Base-by-base conservation (phyloP, 2,113 vertebrate species). In the Mungos mungo region DNA sequence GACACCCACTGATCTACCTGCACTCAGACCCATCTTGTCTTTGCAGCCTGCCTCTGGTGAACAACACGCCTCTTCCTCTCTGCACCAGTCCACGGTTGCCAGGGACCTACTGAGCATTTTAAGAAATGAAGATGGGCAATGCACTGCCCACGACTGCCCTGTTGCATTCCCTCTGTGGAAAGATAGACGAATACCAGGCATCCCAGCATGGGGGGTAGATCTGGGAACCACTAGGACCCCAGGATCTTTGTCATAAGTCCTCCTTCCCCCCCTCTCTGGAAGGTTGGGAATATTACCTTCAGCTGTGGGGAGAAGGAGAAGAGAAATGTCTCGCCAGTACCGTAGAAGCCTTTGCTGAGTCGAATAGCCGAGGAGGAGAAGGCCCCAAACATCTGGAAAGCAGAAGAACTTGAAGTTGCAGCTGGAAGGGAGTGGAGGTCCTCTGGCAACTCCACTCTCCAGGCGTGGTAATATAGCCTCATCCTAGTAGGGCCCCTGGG, bases 301-400 rank as follows among this genome's bases (percentile, higher is more conserved):
- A 99, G 95, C 82, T 98, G 96, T 0, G 98, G 99, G 11, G 97
- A 97, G 90, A 99, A 99, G 69, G 98, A 98, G 98, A 99, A 99
- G 33, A 99, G 98, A 47, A 99, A 99, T 0, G 97, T 99, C 97
- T 99, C 99, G 11, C 99, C 99, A 0, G 99, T 99, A 14, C 99
- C 98, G 0, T 99, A 99, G 98, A 99, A 99, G 83, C 98, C 60
- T 29, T 94, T 97, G 98, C 98, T 99, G 93, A 98, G 74, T 86
- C 72, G 97, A 29, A 99, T 81, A 31, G 98, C n/a, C 0, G 95
- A 97, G 88, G 98, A 98, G 83, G 96, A 99, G 98, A 99, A 99
- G 92, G 97, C 99, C 0, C 99, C 98, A 29, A 99, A 99, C 29
- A 98, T 97, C 99, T 99, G 98, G 15, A 96, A 94, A 45, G 69